Evolutionary conservation across 2,888 invertebrate species (phyloP), one percentile per base, ranked within the genome.

Genomic region (Leucophenga maculata): DNA sequence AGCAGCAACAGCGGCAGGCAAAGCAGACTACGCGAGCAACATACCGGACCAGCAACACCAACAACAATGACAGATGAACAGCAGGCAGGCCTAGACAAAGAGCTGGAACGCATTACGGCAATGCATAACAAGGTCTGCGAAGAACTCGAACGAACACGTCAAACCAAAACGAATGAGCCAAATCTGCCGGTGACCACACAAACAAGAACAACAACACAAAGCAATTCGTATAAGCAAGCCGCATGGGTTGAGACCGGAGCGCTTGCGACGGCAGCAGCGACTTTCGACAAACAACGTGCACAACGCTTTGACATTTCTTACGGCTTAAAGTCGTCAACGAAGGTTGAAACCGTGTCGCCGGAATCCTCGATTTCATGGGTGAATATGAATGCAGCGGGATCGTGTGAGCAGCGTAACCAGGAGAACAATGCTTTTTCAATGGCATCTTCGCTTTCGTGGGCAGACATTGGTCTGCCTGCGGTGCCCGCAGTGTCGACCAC

Each of bases 111-210:
- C 0, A 62, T 81, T 1, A 71, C 74, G 68, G 82, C 60, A 11
- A 65, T 80, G 59, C 82, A 83, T 64, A 78, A 75, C 0, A 73
- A 81, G 52, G 78, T 83, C 0, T 83, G 80, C 20, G 74, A 70
- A 0, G 82, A 80, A 52, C 50, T 80, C 13, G 2, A 72, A 8
- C 16, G 1, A 0, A 69, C 78, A 26, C 26, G 62, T 1, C 26
- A 18, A 13, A 3, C 9, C 22, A 3, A 46, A 0, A 62, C 50
- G 39, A 14, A 1, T 6, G 13, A 18, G 1, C 22, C 50, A 16
- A 6, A 18, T 20, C 3, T 20, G 20, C 16, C 54, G 4, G 22
- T 20, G 13, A 1, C 44, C 9, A 16, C 31, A 1, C 4, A 52
- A n/a, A 18, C 26, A 4, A 0, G 39, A 16, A 44, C 46, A 55